These are phyloP conservation scores for Cephonodes hylas DNA, from an alignment of 2,888 invertebrate species.

Conservation along the genomic window DNA sequence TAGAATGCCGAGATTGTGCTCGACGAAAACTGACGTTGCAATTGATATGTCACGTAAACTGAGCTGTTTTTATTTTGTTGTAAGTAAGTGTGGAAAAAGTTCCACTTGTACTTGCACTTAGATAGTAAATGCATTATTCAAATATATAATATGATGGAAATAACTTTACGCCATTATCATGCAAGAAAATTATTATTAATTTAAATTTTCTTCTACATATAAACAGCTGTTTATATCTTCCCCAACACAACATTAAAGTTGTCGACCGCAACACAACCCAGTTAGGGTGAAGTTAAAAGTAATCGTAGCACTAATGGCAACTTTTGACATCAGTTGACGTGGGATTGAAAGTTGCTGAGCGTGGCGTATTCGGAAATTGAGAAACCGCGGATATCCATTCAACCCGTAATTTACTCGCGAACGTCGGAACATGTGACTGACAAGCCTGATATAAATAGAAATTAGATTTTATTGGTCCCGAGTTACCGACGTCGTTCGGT, in stretches of 20 bases:
- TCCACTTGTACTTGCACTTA: too few species aligned
- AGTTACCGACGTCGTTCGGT: neutral
- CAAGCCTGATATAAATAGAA: neutral
- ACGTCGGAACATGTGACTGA: neutral
- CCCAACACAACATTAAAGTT: neutral
- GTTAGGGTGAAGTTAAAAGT: neutral
- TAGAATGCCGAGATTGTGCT: neutral
- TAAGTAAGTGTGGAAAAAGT: too few species aligned
- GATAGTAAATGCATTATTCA: too few species aligned
- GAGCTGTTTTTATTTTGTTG: neutral
- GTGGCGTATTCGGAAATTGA: constrained; percentile 34
- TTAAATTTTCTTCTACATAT: too few species aligned
- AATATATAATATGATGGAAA: too few species aligned
- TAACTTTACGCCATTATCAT: too few species aligned
- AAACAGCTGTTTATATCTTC: too few species aligned
- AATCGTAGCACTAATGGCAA: neutral
- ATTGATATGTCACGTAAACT: neutral
- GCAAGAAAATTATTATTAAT: too few species aligned
- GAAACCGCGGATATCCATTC: constrained; percentile 25
- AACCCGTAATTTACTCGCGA: constrained; percentile 25
- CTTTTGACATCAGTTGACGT: constrained; percentile 25
- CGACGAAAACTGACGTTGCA: neutral
- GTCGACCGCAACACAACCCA: neutral
- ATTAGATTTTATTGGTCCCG: neutral
- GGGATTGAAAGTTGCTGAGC: constrained; percentile 23